These are phyloP conservation scores for Phrynocephalus versicolor DNA, from an alignment of 2,113 vertebrate genomes.

Conservation along the genomic window DNA sequence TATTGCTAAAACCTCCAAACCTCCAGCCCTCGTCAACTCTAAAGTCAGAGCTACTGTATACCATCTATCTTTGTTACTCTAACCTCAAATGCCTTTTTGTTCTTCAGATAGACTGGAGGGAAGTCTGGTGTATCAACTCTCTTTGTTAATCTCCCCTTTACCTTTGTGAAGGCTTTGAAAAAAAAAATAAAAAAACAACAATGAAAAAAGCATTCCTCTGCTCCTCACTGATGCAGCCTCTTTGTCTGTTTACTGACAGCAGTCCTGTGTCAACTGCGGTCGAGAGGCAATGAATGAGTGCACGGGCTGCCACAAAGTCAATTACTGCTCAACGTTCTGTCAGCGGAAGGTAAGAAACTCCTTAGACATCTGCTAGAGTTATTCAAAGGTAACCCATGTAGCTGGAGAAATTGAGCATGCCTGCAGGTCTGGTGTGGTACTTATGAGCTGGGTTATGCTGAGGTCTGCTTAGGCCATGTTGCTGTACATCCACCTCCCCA, in stretches of 20 bases:
- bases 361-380: neutral
- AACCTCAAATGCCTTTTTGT: neutral
- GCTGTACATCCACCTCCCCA: neutral
- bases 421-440: neutral
- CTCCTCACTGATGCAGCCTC: neutral
- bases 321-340: slow-evolving; percentile 98
- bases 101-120: neutral
- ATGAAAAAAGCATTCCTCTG: neutral
- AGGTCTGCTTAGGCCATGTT: neutral
- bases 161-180: neutral
- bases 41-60: rapidly evolving
- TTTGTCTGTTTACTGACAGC: slow-evolving; percentile 73
- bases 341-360: slow-evolving; percentile 86
- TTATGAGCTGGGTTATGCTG: neutral
- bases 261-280: slow-evolving; percentile 94
- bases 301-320: slow-evolving; percentile 94
- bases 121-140: slow-evolving; percentile 1
- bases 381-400: neutral
- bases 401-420: neutral
- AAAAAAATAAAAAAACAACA: neutral
- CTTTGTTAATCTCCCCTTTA: neutral
- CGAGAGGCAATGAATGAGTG: slow-evolving; percentile 92
- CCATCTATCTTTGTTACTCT: neutral
- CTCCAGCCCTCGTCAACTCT: neutral
- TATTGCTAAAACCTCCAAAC: neutral